Conservation (phyloP, 2,888 invertebrate species). For the Zygogramma bicolorata region DNA sequence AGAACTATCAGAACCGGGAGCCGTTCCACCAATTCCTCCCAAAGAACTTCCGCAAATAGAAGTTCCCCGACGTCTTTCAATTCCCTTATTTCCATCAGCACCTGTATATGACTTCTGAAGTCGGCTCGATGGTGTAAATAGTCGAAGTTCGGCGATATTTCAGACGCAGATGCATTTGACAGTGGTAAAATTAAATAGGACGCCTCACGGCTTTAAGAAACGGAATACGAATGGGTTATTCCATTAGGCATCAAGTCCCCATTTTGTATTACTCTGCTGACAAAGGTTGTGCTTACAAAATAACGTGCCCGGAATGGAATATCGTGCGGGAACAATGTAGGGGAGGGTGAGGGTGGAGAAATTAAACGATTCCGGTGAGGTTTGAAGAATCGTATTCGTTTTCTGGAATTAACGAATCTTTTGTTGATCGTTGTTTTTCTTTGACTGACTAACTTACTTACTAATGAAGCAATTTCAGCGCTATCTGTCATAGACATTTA, state of each 20-base stretch:
- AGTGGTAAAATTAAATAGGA: slow-evolving; percentile 60
- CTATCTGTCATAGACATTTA: too few species aligned
- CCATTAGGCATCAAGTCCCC: slow-evolving; percentile 53
- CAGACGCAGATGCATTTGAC: slow-evolving; percentile 60
- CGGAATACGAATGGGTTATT: slow-evolving; percentile 50
- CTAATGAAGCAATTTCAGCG: background rate
- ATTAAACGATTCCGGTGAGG: slow-evolving; percentile 32
- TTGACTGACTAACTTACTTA: background rate
- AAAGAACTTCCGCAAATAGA: slow-evolving; percentile 4
- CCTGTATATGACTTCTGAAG: slow-evolving; percentile 25
- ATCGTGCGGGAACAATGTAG: slow-evolving; percentile 42
- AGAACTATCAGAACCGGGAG: background rate
- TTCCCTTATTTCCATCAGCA: slow-evolving; percentile 27
- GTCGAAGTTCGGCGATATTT: slow-evolving; percentile 59
- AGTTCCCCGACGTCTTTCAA: background rate
- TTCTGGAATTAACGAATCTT: too few species aligned
- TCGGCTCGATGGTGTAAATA: slow-evolving; percentile 46
- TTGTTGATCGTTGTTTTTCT: background rate
- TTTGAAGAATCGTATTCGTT: background rate
- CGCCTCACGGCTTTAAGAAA: slow-evolving; percentile 55
- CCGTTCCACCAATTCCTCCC: background rate
- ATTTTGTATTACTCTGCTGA: slow-evolving; percentile 55
- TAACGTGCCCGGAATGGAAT: slow-evolving; percentile 56
- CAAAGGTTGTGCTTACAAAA: slow-evolving; percentile 56
- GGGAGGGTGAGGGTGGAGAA: slow-evolving; percentile 23